Conservation (phyloP, 2,888 invertebrate species). For the Gibbula magus region DNA sequence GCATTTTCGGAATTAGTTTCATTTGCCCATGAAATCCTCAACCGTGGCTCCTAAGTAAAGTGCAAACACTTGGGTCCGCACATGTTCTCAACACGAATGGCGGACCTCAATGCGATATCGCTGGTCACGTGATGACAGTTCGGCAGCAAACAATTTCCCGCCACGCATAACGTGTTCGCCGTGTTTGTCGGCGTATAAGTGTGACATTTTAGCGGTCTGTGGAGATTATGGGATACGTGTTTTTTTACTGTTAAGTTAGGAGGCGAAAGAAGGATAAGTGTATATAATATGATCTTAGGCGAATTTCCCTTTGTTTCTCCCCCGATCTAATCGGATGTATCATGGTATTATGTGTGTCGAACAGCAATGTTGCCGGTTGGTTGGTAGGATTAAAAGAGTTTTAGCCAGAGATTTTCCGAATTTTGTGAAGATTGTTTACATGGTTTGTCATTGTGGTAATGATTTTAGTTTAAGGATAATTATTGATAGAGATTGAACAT, state of each 20-base stretch:
- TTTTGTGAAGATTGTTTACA: too few relatives aligned
- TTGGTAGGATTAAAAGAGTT: too few relatives aligned
- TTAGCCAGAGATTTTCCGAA: too few relatives aligned
- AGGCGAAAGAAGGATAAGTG: not conserved
- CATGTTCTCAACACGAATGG: not conserved
- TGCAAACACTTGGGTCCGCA: not conserved
- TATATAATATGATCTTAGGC: too few relatives aligned
- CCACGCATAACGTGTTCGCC: not conserved
- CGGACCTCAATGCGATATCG: not conserved
- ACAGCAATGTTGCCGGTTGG: not conserved
- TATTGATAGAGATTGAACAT: too few relatives aligned
- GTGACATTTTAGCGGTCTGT: not conserved
- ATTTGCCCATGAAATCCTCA: not conserved
- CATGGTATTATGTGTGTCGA: not conserved
- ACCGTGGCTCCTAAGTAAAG: not conserved
- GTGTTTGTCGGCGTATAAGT: not conserved
- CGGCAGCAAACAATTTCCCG: slow-evolving; percentile 14
- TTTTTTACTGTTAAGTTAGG: not conserved
- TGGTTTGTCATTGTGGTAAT: too few relatives aligned
- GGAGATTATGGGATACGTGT: not conserved
- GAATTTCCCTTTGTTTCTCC: too few relatives aligned
- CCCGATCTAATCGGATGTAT: too few relatives aligned
- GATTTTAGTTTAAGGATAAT: too few relatives aligned
- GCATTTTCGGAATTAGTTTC: slow-evolving; percentile 1
- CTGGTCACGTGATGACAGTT: slow-evolving; percentile 8